phyloP scores from a whole-genome alignment of 64 coral and sea anemone genomes.

The Astreopora myriophthalma region DNA sequence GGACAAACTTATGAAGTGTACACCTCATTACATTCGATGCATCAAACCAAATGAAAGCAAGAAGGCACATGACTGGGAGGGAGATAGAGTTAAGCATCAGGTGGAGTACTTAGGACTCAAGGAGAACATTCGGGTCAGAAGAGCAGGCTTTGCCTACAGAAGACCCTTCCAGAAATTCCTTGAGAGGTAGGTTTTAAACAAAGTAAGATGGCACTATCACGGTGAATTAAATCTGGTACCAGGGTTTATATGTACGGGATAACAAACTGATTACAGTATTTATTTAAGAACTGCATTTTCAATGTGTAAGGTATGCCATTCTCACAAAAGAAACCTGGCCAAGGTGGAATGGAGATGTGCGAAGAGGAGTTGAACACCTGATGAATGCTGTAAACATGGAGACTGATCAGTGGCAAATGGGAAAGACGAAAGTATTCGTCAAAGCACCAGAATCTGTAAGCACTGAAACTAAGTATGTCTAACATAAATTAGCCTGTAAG shows the following conservation, averaged over 20 bases:
- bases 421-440: constrained; percentile 92
- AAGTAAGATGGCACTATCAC: neutral
- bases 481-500: neutral
- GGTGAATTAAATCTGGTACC: too few relatives aligned
- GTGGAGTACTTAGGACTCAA: constrained; percentile 97
- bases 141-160: constrained; percentile 98
- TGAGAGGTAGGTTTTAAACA: constrained; percentile 51
- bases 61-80: constrained; percentile 95
- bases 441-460: constrained; percentile 98
- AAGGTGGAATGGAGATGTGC: constrained; percentile 81
- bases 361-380: constrained; percentile 83
- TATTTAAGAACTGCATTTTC: neutral
- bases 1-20: constrained; percentile 92
- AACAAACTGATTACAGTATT: too few relatives aligned
- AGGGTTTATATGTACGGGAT: too few relatives aligned
- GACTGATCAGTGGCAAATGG: constrained; percentile 96
- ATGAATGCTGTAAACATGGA: constrained; percentile 98
- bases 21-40: constrained; percentile 97
- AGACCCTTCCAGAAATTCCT: constrained; percentile 94
- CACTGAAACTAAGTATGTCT: neutral
- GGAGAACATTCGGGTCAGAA: constrained; percentile 95
- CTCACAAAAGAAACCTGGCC: constrained; percentile 97
- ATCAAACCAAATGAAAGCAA: constrained; percentile 99
- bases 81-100: constrained; percentile 86
- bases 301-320: constrained; percentile 75